Evolutionary conservation across 2,113 vertebrate genomes (phyloP), one percentile per base, ranked within the genome.

Genomic region (Sander vitreus): DNA sequence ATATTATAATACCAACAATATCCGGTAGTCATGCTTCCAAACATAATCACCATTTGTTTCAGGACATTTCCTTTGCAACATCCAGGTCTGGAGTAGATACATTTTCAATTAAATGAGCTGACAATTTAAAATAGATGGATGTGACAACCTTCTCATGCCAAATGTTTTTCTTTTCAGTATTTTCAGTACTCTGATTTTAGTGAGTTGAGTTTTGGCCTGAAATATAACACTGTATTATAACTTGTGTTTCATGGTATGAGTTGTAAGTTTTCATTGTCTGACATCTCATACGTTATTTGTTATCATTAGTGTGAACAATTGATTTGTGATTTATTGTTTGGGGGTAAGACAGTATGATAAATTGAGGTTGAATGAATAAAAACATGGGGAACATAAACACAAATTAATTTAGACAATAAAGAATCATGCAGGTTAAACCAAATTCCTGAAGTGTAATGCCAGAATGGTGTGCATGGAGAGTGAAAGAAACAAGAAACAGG

Each of bases 111-210:
- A 80, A 77, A 25, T 10, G 58, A 75, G 72, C 64, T 54, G 60
- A 70, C 79, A 73, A 76, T 67, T 84, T 48, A 57, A 36, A 80
- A 84, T 45, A 86, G 23, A 62, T 72, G 60, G 50, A 77, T 73
- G 33, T 73, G 50, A 82, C 77, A 87, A 70, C n/a, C 68, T 84
- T 69, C 83, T 92, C 85, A 75, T 88, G 84, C 77, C 73, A 81
- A 55, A 78, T 51, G 18, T 36, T 66, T 57, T 76, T 51, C 18
- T 68, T 58, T 19, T 33, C 63, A 74, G 51, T 63, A 78, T 85
- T 80, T 80, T 73, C 1, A 68, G 73, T 10, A 43, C 43, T 53
- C 33, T 25, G 18, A 64, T 62, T 76, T 85, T 2, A 66, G 25
- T 58, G 39, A 75, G 57, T 39, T 82, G 19, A 57, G 18, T 69